A percentile compares a stretch with the other conserved stretches of the same genome.
phyloP scores from a whole-genome alignment of 2,113 vertebrate genomes.

The Antennarius striatus region DNA sequence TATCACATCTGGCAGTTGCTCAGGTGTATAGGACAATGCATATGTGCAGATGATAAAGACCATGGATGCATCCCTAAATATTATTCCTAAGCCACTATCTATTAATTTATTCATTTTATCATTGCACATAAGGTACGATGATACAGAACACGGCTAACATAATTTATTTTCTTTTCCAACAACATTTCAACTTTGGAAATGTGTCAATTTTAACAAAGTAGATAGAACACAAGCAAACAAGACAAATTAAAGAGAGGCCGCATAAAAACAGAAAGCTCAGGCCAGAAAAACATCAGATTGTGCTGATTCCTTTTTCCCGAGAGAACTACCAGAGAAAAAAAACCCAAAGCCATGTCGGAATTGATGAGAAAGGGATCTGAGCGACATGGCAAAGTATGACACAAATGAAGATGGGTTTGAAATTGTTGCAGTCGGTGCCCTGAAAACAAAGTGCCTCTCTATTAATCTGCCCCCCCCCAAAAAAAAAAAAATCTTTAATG shows the following conservation, averaged over 20 bases:
- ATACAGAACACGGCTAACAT: background rate
- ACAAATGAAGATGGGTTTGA: slow-evolving; percentile 40
- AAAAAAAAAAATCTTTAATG: slow-evolving; percentile 58
- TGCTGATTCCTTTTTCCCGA: slow-evolving; percentile 24
- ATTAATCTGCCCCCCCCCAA: slow-evolving; percentile 51
- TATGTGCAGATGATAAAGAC: slow-evolving; percentile 42
- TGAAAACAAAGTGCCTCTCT: slow-evolving; percentile 55
- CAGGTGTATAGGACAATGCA: slow-evolving; percentile 36
- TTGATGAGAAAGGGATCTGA: slow-evolving; percentile 21
- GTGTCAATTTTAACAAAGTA: slow-evolving; percentile 18
- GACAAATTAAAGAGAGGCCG: slow-evolving; percentile 6
- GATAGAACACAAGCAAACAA: background rate
- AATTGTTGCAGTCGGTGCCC: slow-evolving; percentile 22
- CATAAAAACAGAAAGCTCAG: background rate
- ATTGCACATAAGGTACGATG: slow-evolving; percentile 1
- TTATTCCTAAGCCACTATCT: background rate
- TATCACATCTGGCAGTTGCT: slow-evolving; percentile 54
- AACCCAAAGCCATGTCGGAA: slow-evolving; percentile 1
- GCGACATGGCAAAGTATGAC: slow-evolving; percentile 16
- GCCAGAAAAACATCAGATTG: slow-evolving; percentile 30
- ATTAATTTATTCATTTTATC: slow-evolving; percentile 17
- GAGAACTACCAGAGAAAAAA: slow-evolving; percentile 16
- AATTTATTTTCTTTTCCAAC: slow-evolving; percentile 26
- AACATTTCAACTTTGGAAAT: slow-evolving; percentile 11
- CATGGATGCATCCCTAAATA: background rate